Conservation (phyloP, 64 coral and sea anemone species). For the Pocillopora verrucosa region DNA sequence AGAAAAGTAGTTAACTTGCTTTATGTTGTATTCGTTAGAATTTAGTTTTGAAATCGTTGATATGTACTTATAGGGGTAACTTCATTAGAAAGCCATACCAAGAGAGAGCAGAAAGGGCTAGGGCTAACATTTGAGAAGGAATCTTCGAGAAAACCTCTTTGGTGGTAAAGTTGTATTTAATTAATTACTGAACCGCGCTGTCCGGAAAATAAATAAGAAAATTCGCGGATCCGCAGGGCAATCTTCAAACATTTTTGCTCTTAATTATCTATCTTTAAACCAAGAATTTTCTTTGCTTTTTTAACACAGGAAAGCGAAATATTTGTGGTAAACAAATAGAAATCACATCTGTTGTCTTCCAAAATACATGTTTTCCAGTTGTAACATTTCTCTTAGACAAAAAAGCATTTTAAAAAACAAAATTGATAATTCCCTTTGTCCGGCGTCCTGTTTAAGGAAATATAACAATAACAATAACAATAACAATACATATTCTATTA, state of each 20-base stretch:
- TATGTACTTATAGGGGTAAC: not conserved
- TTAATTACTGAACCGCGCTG: constrained; percentile 5
- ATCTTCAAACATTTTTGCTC: not conserved
- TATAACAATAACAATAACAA: not conserved
- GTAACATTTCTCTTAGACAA: not conserved
- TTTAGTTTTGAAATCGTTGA: not conserved
- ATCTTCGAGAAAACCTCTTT: not conserved
- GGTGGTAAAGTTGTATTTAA: not conserved
- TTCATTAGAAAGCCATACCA: not conserved
- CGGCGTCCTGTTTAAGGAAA: not conserved
- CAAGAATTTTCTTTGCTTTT: not conserved
- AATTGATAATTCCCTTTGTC: not conserved
- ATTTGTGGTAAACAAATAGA: not conserved
- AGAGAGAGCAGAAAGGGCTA: not conserved
- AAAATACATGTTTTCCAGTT: not conserved
- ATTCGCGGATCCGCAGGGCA: no score
- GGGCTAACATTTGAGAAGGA: not conserved
- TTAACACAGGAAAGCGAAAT: no score
- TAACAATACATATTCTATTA: no score
- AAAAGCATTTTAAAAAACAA: not conserved
- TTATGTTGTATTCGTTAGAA: not conserved
- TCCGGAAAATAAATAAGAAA: no score
- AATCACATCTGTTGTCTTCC: not conserved
- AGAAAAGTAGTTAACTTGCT: no score
- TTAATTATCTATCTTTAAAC: not conserved